Evolutionary conservation across 2,888 invertebrate genomes (phyloP).

Genomic region (Epirrita christyi): DNA sequence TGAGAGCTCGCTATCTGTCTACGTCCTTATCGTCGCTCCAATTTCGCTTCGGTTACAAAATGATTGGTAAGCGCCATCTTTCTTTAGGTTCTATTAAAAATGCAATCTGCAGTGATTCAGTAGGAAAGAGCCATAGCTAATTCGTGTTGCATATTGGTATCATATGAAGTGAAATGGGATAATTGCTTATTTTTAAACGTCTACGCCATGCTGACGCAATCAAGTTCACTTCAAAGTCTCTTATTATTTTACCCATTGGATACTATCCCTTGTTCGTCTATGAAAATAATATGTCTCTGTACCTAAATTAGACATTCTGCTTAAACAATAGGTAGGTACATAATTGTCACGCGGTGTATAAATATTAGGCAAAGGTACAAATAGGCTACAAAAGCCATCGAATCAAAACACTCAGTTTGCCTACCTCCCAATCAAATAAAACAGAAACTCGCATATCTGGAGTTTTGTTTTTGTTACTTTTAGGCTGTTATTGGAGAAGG

Average conservation of each 20-base stretch:
- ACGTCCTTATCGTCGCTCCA: slow-evolving; percentile 67
- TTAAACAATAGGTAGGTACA: too few species aligned
- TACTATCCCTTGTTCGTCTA: too few species aligned
- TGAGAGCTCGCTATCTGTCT: slow-evolving; percentile 65
- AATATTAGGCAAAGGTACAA: too few species aligned
- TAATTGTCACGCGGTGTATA: too few species aligned
- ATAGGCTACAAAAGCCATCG: slow-evolving; percentile 9
- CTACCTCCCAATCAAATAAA: slow-evolving; percentile 26
- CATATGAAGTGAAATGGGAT: too few species aligned
- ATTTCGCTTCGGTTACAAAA: slow-evolving; percentile 55
- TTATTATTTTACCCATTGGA: too few species aligned
- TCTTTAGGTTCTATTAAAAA: slow-evolving; percentile 37
- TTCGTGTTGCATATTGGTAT: not conserved
- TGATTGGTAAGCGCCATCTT: slow-evolving; percentile 47
- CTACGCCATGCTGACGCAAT: too few species aligned
- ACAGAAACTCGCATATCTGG: slow-evolving; percentile 25
- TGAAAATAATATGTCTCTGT: too few species aligned
- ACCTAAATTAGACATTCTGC: too few species aligned
- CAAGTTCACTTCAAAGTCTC: too few species aligned
- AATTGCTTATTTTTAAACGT: too few species aligned
- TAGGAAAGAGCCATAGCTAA: not conserved
- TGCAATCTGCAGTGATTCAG: slow-evolving; percentile 29
- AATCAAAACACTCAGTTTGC: slow-evolving; percentile 17
- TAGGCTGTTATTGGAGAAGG: slow-evolving; percentile 30
- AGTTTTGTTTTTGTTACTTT: slow-evolving; percentile 34